Conservation (phyloP, 2,888 invertebrate genomes). For the Unio pictorum region DNA sequence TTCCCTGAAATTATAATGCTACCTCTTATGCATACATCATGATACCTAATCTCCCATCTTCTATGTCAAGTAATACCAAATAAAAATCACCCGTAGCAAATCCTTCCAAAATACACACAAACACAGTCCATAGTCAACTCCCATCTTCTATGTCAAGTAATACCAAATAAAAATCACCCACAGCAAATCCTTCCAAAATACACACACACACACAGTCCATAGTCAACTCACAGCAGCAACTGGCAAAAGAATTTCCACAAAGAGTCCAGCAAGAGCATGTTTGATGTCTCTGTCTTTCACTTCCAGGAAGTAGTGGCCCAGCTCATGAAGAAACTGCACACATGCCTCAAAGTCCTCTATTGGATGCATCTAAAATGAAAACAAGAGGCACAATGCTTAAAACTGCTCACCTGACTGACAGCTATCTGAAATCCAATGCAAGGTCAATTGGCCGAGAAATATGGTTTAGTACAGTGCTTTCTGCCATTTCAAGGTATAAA, state of each 20-base stretch:
- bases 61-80: background rate
- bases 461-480: too few relatives aligned
- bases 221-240: conserved; percentile 91
- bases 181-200: background rate
- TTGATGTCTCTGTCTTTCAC: conserved; percentile 98
- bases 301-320: conserved; percentile 97
- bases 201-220: background rate
- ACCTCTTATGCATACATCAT: background rate
- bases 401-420: too few relatives aligned
- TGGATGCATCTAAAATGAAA: conserved; percentile 87
- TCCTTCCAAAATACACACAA: background rate
- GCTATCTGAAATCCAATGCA: too few relatives aligned
- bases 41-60: background rate
- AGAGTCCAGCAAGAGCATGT: conserved; percentile 96
- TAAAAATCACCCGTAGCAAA: background rate
- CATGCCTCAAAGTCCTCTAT: conserved; percentile 99
- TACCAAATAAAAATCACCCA: background rate
- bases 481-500: too few relatives aligned
- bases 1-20: too few relatives aligned
- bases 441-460: too few relatives aligned
- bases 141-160: conserved; percentile 74
- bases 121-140: conserved; percentile 68
- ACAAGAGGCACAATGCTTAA: background rate
- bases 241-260: conserved; percentile 98
- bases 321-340: conserved; percentile 98